Conservation (phyloP, 2,113 vertebrate genomes). For the Urocitellus parryii region DNA sequence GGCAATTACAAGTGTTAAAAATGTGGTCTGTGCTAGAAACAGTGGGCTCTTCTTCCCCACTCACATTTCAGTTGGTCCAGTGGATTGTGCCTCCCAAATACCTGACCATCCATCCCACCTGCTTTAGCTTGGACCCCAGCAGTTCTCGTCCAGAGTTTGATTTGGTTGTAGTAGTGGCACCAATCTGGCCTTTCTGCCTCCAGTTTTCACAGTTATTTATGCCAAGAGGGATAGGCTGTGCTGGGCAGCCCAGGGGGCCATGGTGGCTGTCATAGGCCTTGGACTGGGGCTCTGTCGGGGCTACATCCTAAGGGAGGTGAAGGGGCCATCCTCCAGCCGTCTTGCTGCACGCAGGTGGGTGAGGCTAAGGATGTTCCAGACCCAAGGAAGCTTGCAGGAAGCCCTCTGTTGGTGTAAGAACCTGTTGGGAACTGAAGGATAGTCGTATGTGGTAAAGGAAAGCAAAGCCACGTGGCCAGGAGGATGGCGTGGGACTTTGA, state of each 20-base stretch:
- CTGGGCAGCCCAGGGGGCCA: rapidly evolving
- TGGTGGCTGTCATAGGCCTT: not conserved
- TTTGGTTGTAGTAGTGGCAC: not conserved
- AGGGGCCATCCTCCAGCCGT: too few species aligned
- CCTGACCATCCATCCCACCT: rapidly evolving
- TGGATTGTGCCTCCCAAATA: not conserved
- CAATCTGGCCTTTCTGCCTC: not conserved
- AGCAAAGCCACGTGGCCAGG: not conserved
- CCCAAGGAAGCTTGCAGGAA: not conserved
- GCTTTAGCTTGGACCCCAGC: not conserved
- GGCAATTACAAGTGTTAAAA: not conserved
- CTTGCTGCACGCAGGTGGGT: not conserved
- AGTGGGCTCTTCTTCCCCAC: not conserved
- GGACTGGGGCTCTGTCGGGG: not conserved
- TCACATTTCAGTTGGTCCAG: rapidly evolving
- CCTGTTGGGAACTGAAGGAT: not conserved
- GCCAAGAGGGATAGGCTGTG: rapidly evolving
- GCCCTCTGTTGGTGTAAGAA: not conserved
- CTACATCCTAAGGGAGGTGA: not conserved
- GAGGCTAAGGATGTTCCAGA: not conserved
- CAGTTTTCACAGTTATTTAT: not conserved
- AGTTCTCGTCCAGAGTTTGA: not conserved
- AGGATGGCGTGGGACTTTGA: not conserved
- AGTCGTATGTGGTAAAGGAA: rapidly evolving
- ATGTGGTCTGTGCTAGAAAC: not conserved